Evolutionary conservation across 2,113 vertebrate species (phyloP), one percentile per base, ranked within the genome.

Genomic region (Theropithecus gelada): DNA sequence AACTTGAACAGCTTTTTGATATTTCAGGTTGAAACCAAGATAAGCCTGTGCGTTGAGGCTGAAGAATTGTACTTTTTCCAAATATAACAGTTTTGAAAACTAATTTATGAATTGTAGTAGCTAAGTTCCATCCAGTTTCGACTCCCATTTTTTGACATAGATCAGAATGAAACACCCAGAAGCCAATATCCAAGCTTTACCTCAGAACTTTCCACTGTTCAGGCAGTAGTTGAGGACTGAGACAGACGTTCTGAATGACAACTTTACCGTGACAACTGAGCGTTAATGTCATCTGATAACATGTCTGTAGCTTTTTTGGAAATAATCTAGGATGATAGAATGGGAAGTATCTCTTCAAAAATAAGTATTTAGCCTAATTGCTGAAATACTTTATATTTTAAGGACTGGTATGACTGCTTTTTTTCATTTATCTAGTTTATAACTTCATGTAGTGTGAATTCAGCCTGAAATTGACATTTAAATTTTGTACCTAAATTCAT

Each of bases 101-200:
- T 50, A 97, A 80, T 96, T 96, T 89, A 84, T 97, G 84, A 94
- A 92, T 96, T 97, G 87, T 93, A 96, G 82, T 86, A 97, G 45
- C n/a, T 80, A 30, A 80, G 95, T 94, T 80, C 91, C 96, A 98
- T 52, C 40, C n/a, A 45, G 43, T 23, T 27, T 30, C 92, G 50
- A 0, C 94, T 93, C 86, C 80, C 52, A 0, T 32, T 84, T 91
- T 95, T 90, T 52, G 3, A 22, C 48, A 45, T 23, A 55, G 0
- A 13, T 91, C 75, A 45, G 40, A 90, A 72, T 72, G 66, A 73
- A 40, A 59, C 64, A 17, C 73, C 64, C 23, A 80, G 50, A 72
- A 94, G 23, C 32, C 32, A 48, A 32, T 61, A 81, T 81, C 2
- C 10, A 61, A 66, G 78, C 76, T 88, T 38, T 18, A 50, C 79